phyloP scores from a whole-genome alignment of 2,797 vertebrate genomes.

The Diceros bicornis region DNA sequence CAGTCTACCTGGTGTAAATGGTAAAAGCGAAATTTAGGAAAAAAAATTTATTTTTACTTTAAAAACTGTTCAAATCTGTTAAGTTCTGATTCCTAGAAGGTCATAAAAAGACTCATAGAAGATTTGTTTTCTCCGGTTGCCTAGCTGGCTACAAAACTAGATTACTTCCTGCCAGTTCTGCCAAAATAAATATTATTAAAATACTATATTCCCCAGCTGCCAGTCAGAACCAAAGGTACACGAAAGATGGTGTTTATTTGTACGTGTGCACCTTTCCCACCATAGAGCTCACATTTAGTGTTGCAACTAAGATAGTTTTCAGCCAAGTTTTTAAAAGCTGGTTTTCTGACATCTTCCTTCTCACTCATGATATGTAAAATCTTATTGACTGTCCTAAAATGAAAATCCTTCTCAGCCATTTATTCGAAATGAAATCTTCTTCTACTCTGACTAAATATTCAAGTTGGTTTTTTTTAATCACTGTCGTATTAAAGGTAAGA shows the following conservation, averaged over 20 bases:
- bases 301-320: not conserved
- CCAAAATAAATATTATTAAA: conserved; percentile 85
- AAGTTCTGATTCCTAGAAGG: conserved; percentile 73
- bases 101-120: conserved; percentile 63
- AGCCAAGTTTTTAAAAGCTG: conserved; percentile 44
- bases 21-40: conserved; percentile 50
- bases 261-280: conserved; percentile 45
- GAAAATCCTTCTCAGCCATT: not conserved
- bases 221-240: conserved; percentile 48
- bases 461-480: conserved; percentile 39
- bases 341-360: not conserved
- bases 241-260: conserved; percentile 52
- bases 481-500: conserved; percentile 22
- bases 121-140: conserved; percentile 51
- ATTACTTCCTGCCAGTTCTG: conserved; percentile 66
- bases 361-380: not conserved
- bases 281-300: not conserved
- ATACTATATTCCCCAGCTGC: conserved; percentile 58
- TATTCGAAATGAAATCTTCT: conserved; percentile 62
- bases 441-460: not conserved
- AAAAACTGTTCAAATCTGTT: conserved; percentile 65
- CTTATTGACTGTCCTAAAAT: not conserved
- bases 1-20: not conserved
- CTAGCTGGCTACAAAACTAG: conserved; percentile 65
- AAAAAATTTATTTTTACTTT: conserved; percentile 31